Evolutionary conservation across 2,113 vertebrate species (phyloP).

Genomic region (Syrmaticus mikado): DNA sequence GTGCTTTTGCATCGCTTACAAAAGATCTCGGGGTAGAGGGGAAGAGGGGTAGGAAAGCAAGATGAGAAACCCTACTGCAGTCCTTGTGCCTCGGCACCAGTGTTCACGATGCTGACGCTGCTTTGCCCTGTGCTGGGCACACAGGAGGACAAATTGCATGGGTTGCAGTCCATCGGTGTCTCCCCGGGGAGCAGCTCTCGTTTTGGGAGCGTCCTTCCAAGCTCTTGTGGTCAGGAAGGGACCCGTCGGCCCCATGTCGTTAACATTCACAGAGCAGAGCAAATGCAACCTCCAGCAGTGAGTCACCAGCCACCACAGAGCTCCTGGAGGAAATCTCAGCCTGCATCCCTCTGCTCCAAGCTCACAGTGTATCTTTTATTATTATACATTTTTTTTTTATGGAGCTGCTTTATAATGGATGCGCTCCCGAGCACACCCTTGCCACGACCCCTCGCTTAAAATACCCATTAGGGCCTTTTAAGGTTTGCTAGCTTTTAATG

Average conservation of each 20-base stretch:
- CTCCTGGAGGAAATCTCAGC: background rate
- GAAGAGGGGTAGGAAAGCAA: background rate
- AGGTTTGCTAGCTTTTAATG: background rate
- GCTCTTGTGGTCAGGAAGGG: background rate
- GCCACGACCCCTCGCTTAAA: background rate
- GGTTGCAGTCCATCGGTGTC: background rate
- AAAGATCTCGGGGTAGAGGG: background rate
- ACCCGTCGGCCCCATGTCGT: background rate
- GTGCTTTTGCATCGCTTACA: background rate
- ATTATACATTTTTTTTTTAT: background rate
- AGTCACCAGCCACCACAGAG: background rate
- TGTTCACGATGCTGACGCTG: too few species aligned
- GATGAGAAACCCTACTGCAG: background rate
- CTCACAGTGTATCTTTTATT: background rate
- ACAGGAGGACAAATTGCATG: background rate
- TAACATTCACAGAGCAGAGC: background rate
- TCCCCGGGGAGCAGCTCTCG: rapidly evolving
- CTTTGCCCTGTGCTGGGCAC: background rate
- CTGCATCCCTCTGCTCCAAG: background rate
- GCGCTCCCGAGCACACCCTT: background rate
- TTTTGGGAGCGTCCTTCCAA: background rate
- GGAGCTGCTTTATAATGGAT: background rate
- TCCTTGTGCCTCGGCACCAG: background rate
- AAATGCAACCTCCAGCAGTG: background rate
- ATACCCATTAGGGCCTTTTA: background rate